Percentiles rank a stretch among this genome's conserved stretches.
phyloP scores from a whole-genome alignment of 2,888 invertebrate genomes.

The Dolichopus griseipennis region DNA sequence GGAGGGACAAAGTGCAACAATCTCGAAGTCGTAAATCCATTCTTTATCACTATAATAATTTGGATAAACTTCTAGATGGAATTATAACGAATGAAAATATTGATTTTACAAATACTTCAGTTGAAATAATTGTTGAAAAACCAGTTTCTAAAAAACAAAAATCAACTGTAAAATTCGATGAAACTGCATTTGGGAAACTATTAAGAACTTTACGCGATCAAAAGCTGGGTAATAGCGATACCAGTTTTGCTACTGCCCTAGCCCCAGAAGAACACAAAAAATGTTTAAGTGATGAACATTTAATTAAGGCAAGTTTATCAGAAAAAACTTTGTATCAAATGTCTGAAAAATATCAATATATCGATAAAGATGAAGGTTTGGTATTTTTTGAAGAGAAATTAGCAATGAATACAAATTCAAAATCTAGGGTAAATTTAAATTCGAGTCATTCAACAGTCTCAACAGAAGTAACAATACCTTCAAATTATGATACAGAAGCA shows the following conservation, averaged over 20 bases:
- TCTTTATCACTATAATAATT: conserved; percentile 31
- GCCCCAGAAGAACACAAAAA: conserved; percentile 16
- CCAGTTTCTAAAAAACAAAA: conserved; percentile 16
- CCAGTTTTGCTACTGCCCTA: conserved; percentile 31
- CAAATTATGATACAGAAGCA: conserved; percentile 59
- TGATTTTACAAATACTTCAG: conserved; percentile 29
- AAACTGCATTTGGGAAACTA: conserved; percentile 27
- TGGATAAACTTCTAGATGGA: conserved; percentile 32
- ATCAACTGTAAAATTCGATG: conserved; percentile 14
- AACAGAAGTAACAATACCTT: conserved; percentile 49
- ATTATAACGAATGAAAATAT: conserved; percentile 33
- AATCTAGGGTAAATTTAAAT: conserved; percentile 22
- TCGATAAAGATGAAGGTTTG: conserved; percentile 61
- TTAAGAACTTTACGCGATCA: conserved; percentile 23
- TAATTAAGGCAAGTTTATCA: conserved; percentile 27
- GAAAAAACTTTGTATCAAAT: conserved; percentile 35
- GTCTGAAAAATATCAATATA: conserved; percentile 66
- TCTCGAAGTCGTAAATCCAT: conserved; percentile 32
- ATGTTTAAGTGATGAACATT: conserved; percentile 19
- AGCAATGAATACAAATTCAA: conserved; percentile 25
- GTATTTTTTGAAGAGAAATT: conserved; percentile 52
- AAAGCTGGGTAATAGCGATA: conserved; percentile 20
- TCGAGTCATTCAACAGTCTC: conserved; percentile 45
- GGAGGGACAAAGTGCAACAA: conserved; percentile 39
- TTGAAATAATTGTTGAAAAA: conserved; percentile 19